phyloP scores from a whole-genome alignment of 2,797 vertebrate genomes.

The Apodemus agrarius region DNA sequence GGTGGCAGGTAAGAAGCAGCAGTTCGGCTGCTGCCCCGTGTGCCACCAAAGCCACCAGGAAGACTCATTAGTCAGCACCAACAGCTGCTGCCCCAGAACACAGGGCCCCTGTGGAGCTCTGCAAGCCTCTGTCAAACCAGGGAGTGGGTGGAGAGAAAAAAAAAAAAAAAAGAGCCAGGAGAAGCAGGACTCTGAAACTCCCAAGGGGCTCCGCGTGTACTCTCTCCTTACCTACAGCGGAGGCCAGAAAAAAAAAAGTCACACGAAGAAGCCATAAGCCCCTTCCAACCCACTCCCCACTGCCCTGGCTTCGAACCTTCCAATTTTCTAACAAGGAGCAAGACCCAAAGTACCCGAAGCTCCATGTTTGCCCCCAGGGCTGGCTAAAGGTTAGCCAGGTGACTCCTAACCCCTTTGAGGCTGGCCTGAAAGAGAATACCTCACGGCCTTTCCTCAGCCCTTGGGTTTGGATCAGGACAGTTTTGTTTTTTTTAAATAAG shows the following conservation, averaged over 20 bases:
- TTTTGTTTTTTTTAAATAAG: neutral
- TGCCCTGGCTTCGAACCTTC: neutral
- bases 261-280: neutral
- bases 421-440: neutral
- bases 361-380: neutral
- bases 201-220: neutral
- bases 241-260: neutral
- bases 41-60: conserved; percentile 61
- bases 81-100: conserved; percentile 72
- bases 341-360: neutral
- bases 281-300: too few species aligned
- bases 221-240: neutral
- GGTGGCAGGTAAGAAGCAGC: neutral
- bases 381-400: neutral
- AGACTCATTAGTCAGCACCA: conserved; percentile 67
- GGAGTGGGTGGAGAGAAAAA: neutral
- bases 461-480: neutral
- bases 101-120: neutral
- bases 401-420: neutral
- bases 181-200: neutral
- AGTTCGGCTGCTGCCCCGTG: neutral
- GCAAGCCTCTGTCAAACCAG: neutral
- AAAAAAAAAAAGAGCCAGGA: neutral
- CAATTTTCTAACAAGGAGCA: neutral
- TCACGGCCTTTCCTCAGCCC: neutral